A percentile compares a stretch with the other conserved stretches of the same genome.
Evolutionary conservation across 2,888 invertebrate species (phyloP).

Genomic region (Morinoia aosen): DNA sequence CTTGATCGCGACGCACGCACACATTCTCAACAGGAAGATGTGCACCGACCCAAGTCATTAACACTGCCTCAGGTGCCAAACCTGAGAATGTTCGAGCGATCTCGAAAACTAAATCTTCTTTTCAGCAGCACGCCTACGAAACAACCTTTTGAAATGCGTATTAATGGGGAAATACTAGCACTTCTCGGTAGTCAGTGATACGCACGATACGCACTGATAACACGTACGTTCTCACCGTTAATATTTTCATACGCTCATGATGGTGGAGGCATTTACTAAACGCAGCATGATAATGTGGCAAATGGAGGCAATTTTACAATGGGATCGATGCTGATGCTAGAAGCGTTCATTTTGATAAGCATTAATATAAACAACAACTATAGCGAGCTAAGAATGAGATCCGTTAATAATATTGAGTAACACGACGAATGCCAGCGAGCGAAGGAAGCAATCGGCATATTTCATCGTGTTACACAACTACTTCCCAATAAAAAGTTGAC

Average conservation of each 20-base stretch:
- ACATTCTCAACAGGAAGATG: conserved; percentile 20
- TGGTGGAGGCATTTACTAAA: not conserved
- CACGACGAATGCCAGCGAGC: not conserved
- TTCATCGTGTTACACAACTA: not conserved
- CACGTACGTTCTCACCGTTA: not conserved
- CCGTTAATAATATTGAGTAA: not conserved
- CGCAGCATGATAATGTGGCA: not conserved
- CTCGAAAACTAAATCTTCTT: not conserved
- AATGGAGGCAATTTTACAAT: not conserved
- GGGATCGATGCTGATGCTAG: not conserved
- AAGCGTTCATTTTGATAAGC: not conserved
- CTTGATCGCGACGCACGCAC: conserved; percentile 8
- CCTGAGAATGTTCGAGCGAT: too few species aligned
- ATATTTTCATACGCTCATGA: not conserved
- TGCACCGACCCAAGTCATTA: not conserved
- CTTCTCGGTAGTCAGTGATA: not conserved
- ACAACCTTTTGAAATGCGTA: not conserved
- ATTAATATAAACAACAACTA: not conserved
- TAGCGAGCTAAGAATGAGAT: not conserved
- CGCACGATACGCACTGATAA: not conserved
- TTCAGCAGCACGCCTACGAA: not conserved
- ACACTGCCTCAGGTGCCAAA: not conserved
- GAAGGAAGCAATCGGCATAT: not conserved
- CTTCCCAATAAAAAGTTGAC: not conserved
- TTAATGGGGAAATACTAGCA: not conserved